Percentiles rank a stretch among this genome's conserved stretches.
Conservation (phyloP, 2,888 invertebrate genomes). For the Autographa gamma region DNA sequence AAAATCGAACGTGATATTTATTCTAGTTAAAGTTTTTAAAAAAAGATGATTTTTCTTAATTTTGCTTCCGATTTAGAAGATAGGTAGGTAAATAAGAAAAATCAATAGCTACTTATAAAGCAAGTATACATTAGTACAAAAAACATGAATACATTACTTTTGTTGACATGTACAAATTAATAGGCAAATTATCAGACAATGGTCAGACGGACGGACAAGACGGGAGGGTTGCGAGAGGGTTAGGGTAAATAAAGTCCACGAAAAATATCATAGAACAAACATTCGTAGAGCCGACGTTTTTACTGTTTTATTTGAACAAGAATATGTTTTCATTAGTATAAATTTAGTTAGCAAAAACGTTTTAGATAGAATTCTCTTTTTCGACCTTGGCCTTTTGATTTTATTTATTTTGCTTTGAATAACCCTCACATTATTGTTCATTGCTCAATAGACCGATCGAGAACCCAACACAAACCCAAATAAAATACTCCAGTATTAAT, state of each 20-base stretch:
- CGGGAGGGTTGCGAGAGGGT: constrained; percentile 50
- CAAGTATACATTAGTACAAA: neutral
- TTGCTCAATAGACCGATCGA: constrained; percentile 1
- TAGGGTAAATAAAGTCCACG: constrained; percentile 59
- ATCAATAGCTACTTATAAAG: neutral
- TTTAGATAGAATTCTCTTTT: neutral
- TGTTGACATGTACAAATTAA: constrained; percentile 54
- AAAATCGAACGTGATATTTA: constrained; percentile 40
- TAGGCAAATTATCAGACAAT: constrained; percentile 64
- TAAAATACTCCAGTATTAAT: constrained; percentile 5
- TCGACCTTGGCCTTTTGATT: neutral
- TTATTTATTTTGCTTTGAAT: neutral
- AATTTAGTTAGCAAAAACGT: constrained; percentile 7
- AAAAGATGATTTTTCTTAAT: neutral
- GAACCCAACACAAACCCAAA: neutral
- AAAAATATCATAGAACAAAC: constrained; percentile 47
- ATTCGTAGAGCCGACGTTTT: constrained; percentile 30
- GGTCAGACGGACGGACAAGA: constrained; percentile 59
- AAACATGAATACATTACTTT: constrained; percentile 32
- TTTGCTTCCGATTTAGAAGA: neutral
- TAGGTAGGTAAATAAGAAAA: neutral
- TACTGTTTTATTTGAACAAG: constrained; percentile 12
- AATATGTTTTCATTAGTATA: constrained; percentile 11
- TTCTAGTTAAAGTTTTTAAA: constrained; percentile 3
- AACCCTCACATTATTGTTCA: neutral